Base-by-base conservation (phyloP, 2,113 vertebrate genomes). In the Brienomyrus longianalis region DNA sequence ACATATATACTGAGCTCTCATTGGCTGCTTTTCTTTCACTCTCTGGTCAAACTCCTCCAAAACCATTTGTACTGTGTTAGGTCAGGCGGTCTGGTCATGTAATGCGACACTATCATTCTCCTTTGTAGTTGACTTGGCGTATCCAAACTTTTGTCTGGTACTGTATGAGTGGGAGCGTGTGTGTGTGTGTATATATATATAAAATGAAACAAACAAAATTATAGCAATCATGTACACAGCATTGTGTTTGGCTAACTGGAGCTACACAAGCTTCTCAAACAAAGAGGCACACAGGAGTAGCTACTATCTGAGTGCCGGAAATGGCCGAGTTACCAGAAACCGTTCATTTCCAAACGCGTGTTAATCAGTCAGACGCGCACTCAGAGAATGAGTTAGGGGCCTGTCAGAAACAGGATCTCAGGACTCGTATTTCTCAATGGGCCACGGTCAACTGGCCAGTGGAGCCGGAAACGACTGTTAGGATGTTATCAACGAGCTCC, bases 341-440 rank as follows among this genome's bases (percentile, higher is more conserved):
- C 15, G 74, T 80, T 80, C 31, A 19, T 80, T 80, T 80, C 31
- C 74, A 80, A 80, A 80, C 11, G 35, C 5, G 6, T 43, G 35
- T 80, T 80, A 35, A 80, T 80, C 74, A 80, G 35, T 15, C 62
- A 51, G 52, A 50, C 15, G 21, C 5, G 56, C 51, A 88, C 31
- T 35, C 88, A 74, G 59, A 88, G 43, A 56, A 56, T 54, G 88
- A 56, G 74, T 89, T 89, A 31, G 50, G 88, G 74, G 80, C 80
- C 51, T 51, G 74, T 80, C 77, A 35, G 88, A 89, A 89, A 89
- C 88, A 89, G 88, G 50, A 83, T 89, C 77, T 89, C 80, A 48
- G 74, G 70, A 83, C 88, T 83, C 74, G 80, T 9, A n/a, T 83
- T 89, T 74, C 74, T 77, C 74, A 83, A 59, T 56, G 88, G 80